phyloP scores from a whole-genome alignment of 2,888 invertebrate species.

The Panzeria rudis region DNA sequence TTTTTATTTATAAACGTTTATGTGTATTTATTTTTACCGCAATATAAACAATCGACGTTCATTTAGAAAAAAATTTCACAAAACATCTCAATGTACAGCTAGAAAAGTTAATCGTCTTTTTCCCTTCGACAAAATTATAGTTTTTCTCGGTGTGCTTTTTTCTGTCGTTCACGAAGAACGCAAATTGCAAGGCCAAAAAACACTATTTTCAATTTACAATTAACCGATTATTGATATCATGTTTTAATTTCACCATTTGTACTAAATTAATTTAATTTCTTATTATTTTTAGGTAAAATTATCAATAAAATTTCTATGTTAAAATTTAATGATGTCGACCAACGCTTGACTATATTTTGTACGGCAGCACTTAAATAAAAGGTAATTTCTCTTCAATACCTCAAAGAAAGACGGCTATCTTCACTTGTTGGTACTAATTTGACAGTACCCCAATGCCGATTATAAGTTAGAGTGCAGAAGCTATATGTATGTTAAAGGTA shows the following conservation, averaged over 20 bases:
- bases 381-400: conserved; percentile 57
- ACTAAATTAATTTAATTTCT: conserved; percentile 33
- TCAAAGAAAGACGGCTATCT: conserved; percentile 37
- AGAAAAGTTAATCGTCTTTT: conserved; percentile 5
- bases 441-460: conserved; percentile 54
- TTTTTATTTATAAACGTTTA: conserved; percentile 48
- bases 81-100: conserved; percentile 54
- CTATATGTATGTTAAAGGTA: background rate
- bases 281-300: conserved; percentile 59
- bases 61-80: conserved; percentile 47
- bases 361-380: conserved; percentile 70
- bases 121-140: conserved; percentile 47
- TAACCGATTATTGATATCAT: background rate
- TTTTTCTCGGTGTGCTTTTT: conserved; percentile 58
- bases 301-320: conserved; percentile 59
- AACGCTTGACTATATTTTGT: conserved; percentile 75
- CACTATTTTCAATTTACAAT: background rate
- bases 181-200: conserved; percentile 14
- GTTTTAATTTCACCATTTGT: conserved; percentile 46
- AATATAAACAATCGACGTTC: conserved; percentile 40
- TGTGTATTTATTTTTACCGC: conserved; percentile 16
- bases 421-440: conserved; percentile 56
- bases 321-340: conserved; percentile 71
- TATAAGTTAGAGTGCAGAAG: conserved; percentile 55
- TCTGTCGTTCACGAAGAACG: conserved; percentile 49